phyloP scores from a whole-genome alignment of 2,888 invertebrate species.

The Fragum whitleyi region DNA sequence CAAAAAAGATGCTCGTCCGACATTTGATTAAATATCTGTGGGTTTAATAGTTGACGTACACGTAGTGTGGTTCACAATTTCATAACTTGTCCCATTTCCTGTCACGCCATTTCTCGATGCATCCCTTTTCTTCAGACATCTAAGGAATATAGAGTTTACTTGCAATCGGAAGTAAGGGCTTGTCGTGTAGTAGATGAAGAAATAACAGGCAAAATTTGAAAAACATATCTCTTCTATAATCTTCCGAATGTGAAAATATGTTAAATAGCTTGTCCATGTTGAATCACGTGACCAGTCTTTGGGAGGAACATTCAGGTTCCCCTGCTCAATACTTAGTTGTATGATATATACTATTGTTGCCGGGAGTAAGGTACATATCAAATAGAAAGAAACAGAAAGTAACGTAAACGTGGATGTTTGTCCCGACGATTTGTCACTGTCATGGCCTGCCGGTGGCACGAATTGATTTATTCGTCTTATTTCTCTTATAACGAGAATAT shows the following conservation, averaged over 20 bases:
- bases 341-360: conserved; percentile 83
- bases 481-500: conserved; percentile 83
- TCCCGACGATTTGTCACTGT: conserved; percentile 52
- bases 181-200: conserved; percentile 84
- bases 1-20: background rate
- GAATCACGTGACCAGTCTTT: conserved; percentile 72
- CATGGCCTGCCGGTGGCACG: conserved; percentile 21
- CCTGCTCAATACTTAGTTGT: conserved; percentile 71
- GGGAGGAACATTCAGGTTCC: conserved; percentile 64
- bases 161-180: conserved; percentile 82
- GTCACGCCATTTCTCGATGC: background rate
- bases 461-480: conserved; percentile 64
- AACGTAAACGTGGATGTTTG: conserved; percentile 83
- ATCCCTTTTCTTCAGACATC: conserved; percentile 2
- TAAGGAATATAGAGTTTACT: conserved; percentile 57
- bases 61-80: conserved; percentile 15
- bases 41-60: conserved; percentile 1
- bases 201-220: conserved; percentile 84
- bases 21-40: background rate
- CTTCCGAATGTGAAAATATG: conserved; percentile 77
- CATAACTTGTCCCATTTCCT: conserved; percentile 13
- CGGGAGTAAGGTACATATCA: conserved; percentile 84
- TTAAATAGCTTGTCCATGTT: conserved; percentile 80
- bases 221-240: conserved; percentile 81
- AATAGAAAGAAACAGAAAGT: conserved; percentile 84